Base-by-base conservation (phyloP, 2,888 invertebrate genomes). In the Diaperis boleti region DNA sequence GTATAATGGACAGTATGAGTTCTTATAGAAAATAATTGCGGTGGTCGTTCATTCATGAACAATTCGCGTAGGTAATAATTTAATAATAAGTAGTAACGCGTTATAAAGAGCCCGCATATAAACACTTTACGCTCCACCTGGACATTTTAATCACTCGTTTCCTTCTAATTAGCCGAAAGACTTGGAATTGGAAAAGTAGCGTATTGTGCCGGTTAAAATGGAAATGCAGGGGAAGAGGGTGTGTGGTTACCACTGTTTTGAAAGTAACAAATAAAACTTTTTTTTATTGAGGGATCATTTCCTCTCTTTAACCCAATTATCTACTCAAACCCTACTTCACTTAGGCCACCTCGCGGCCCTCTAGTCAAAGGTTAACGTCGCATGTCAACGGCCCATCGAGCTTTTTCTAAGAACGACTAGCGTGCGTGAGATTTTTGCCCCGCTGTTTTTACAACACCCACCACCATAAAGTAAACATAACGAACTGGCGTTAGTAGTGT, bases 81-180 rank as follows among this genome's bases (percentile, higher is more conserved):
- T 74, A 72, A 72, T 74, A 75, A 73, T 71, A 63, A 72, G 67
- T 73, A 73, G 74, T 75, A 72, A 74, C 64, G 72, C 64, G 72
- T 75, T 73, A 31, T 29, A 22, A 61, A 59, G 59, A 63, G 67
- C 69, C 76, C 76, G 76, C 76, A 76, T n/a, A n/a, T 74, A 73
- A 73, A 74, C 71, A 73, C 72, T 62, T 56, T 31, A 56, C 54
- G 52, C 62, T 69, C 69, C 74, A 75, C 74, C 74, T 74, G 75
- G 73, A 70, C 68, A 63, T 68, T 70, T 69, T 73, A 66, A 68
- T 68, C 55, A 66, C 56, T 66, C 54, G 56, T 62, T 72, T 72
- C 71, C 71, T 69, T 65, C 69, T 65, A 65, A 54, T 54, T 54
- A 54, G n/a, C 18, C 7, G n/a, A 65, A 69, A 64, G 64, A 64